Evolutionary conservation across 2,113 vertebrate genomes (phyloP).

Genomic region (Diadophis punctatus): DNA sequence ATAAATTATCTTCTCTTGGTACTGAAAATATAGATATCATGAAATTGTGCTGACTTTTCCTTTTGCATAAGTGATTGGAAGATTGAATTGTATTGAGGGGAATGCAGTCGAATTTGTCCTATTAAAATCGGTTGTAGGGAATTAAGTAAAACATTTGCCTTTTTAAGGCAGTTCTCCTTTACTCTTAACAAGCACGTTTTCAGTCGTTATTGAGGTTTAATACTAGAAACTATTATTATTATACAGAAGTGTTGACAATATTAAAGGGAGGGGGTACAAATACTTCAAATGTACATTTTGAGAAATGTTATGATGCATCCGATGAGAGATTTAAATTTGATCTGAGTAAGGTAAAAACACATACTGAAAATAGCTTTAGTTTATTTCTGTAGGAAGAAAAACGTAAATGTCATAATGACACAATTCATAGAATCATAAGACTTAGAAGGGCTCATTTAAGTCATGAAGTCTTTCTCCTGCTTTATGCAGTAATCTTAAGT

Average conservation of each 20-base stretch:
- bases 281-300: neutral
- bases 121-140: neutral
- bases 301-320: neutral
- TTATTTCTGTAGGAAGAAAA: neutral
- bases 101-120: neutral
- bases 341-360: neutral
- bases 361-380: neutral
- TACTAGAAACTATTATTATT: neutral
- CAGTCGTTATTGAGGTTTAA: neutral
- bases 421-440: neutral
- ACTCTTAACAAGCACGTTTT: neutral
- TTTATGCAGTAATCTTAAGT: neutral
- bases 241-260: neutral
- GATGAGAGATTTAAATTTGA: neutral
- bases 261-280: neutral
- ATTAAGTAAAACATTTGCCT: neutral
- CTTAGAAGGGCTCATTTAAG: neutral
- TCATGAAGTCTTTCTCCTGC: neutral
- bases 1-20: neutral
- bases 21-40: neutral
- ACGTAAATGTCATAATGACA: neutral
- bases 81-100: neutral
- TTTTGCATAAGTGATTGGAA: neutral
- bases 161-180: neutral
- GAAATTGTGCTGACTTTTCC: neutral